Percentiles rank a stretch among this genome's conserved stretches.
These are phyloP conservation scores for Amblyornis subalaris DNA, from an alignment of 2,113 vertebrate species.

Conservation along the genomic window DNA sequence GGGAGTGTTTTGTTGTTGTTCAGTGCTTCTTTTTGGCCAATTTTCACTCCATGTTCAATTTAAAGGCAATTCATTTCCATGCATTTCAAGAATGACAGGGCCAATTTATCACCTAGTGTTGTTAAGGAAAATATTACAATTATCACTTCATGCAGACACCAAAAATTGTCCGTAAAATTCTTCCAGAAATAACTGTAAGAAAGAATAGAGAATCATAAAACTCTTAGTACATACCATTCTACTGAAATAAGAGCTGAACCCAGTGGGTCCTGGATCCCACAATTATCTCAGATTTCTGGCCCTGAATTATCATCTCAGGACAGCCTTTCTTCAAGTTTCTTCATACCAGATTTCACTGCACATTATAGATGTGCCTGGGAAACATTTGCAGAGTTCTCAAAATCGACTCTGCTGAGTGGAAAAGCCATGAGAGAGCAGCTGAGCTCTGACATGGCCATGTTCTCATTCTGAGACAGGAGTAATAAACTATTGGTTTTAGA, in stretches of 20 bases:
- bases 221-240: neutral
- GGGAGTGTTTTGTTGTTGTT: neutral
- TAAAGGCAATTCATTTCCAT: neutral
- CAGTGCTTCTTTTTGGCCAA: neutral
- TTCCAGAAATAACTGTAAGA: neutral
- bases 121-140: neutral
- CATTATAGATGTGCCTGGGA: neutral
- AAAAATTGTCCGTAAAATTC: neutral
- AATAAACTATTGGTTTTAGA: neutral
- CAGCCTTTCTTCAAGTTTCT: neutral
- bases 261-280: neutral
- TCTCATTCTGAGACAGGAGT: neutral
- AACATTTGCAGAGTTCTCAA: neutral
- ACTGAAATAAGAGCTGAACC: constrained; percentile 7
- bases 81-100: neutral
- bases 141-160: neutral
- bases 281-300: neutral
- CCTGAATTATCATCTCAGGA: neutral
- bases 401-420: neutral
- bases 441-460: neutral
- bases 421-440: neutral
- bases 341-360: neutral
- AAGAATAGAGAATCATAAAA: neutral
- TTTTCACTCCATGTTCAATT: neutral
- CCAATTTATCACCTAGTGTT: neutral